phyloP scores from a whole-genome alignment of 1,140 invertebrate species.

The Achatina immaculata region DNA sequence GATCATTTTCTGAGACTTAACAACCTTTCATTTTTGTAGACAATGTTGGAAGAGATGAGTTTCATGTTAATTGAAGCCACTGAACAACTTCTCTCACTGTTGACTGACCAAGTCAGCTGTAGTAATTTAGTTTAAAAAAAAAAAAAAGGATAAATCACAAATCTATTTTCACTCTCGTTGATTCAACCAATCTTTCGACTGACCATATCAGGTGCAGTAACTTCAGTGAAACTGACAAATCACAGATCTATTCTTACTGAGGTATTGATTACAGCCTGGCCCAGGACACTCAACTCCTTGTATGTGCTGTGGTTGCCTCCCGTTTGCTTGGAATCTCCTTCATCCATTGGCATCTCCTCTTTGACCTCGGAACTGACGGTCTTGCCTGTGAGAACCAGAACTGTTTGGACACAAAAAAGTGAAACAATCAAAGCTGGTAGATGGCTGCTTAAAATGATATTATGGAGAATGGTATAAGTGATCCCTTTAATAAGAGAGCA shows the following conservation, averaged over 20 bases:
- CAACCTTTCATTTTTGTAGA: too few species aligned
- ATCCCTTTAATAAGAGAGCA: not conserved
- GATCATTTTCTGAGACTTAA: too few species aligned
- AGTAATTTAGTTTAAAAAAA: too few species aligned
- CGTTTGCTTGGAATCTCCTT: constrained; percentile 67
- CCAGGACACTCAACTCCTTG: constrained; percentile 79
- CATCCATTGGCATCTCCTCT: constrained; percentile 76
- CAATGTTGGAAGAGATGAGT: too few species aligned
- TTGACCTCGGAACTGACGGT: constrained; percentile 29
- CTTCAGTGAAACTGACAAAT: too few species aligned
- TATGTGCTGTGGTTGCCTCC: constrained; percentile 76
- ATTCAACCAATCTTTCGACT: too few species aligned
- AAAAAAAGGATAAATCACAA: too few species aligned
- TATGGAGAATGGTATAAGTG: not conserved
- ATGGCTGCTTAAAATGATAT: not conserved
- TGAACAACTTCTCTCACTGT: too few species aligned
- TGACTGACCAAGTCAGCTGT: too few species aligned
- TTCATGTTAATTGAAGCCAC: too few species aligned
- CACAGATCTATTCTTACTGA: constrained; percentile 69
- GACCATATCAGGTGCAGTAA: too few species aligned
- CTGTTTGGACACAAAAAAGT: not conserved
- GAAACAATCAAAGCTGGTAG: not conserved
- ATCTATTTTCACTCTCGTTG: too few species aligned
- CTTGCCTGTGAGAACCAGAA: constrained; percentile 17
- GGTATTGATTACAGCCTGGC: constrained; percentile 77